Base-by-base conservation (phyloP, 2,113 vertebrate species). In the Muntiacus muntjak region DNA sequence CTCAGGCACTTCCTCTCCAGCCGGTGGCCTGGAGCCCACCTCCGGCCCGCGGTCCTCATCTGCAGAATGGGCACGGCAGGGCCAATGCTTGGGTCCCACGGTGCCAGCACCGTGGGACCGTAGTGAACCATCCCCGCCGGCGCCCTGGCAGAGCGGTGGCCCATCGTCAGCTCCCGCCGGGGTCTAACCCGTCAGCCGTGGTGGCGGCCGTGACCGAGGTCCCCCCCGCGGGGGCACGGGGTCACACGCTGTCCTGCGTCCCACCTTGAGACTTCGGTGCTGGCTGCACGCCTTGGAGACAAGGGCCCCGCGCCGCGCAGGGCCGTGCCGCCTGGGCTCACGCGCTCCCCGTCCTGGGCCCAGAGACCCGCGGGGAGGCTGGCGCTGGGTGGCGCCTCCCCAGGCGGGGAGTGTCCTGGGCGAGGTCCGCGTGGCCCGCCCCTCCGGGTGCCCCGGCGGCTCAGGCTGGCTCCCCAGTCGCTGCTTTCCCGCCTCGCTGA, bases 81-180 rank as follows among this genome's bases (percentile, higher is more conserved):
- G 7, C 28, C 25, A 7, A 0, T 2, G 2, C 25, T 5, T 3
- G 47, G 33, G 30, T 15, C 13, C 9, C 0, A 3, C 13, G 16
- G 21, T 1, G 15, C 13, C 79, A 2, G 79, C 47, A 1, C 45
- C 7, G 10, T 4, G 7, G 19, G 76, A 9, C n/a, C 0, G 0
- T 8, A 5, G 57, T 0, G 2, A 52, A 15, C 40, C 5, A 2
- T 52, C 1, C 12, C 7, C 3, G 17, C 33, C 0, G 2, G 9
- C 0, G 2, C 45, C 78, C n/a, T 25, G 45, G 57, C 1, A 26
- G 62, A 57, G 47, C 40, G 9, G 40, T 7, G 91, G 82, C 40
- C 30, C 12, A 1, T 19, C 1, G 7, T 50, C 43, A 2, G 17
- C 5, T 0, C 45, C n/a, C 16, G 1, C 25, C 16, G 10, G 78